phyloP scores from a whole-genome alignment of 1,140 invertebrate species.

The Bombus waltoni region DNA sequence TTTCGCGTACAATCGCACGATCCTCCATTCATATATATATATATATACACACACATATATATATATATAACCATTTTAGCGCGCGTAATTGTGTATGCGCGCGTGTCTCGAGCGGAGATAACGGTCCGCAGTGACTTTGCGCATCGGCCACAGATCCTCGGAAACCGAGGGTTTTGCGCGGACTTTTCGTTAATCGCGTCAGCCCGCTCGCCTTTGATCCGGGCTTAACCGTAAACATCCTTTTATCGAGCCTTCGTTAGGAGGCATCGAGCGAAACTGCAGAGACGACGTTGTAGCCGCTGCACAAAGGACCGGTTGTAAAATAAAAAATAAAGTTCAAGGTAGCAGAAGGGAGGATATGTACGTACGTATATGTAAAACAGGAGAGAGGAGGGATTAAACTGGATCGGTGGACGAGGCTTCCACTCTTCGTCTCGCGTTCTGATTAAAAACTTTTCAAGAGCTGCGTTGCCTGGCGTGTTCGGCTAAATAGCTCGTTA shows the following conservation, averaged over 20 bases:
- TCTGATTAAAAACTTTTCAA: conserved; percentile 47
- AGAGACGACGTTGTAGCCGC: conserved; percentile 31
- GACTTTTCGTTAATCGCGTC: conserved; percentile 75
- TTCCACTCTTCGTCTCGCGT: conserved; percentile 8
- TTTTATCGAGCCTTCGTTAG: conserved; percentile 76
- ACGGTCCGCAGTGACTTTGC: conserved; percentile 57
- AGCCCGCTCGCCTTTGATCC: conserved; percentile 77
- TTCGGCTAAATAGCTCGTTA: conserved; percentile 42
- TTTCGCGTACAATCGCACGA: not conserved
- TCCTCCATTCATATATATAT: not conserved
- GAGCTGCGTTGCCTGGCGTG: not conserved
- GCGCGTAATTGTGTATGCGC: conserved; percentile 34
- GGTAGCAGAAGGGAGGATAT: too few species aligned
- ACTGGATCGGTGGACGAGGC: not conserved
- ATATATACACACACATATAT: not conserved
- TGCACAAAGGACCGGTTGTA: conserved; percentile 47
- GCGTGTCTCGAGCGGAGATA: conserved; percentile 54
- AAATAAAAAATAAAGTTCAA: not conserved
- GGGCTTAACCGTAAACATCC: conserved; percentile 74
- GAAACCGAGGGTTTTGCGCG: conserved; percentile 39
- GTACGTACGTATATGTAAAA: too few species aligned
- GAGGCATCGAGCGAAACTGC: conserved; percentile 58
- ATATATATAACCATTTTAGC: not conserved
- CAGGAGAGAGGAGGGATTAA: not conserved
- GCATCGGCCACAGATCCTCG: conserved; percentile 61